Evolutionary conservation across 1,140 invertebrate species (phyloP), one percentile per base, ranked within the genome.

Genomic region (Bombus waltoni): DNA sequence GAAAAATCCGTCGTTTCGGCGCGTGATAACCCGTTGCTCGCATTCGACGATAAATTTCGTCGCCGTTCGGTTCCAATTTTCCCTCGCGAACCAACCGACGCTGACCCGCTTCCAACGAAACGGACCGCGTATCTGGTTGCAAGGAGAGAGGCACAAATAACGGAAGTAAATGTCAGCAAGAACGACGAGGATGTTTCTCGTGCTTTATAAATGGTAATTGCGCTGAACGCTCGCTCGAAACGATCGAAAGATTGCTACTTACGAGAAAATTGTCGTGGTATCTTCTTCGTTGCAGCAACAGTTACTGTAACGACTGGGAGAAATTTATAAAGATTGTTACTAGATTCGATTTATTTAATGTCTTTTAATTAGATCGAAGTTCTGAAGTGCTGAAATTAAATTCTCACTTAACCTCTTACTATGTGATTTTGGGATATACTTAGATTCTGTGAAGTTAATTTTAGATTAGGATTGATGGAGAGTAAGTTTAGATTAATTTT

Each of bases 11-110:
- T 86, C 42, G 62, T 76, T 77, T 83, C 89, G 25, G 38, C 74
- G 57, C 47, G 77, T 81, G 85, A 89, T 81, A 85, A 81, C 71
- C 44, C 68, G 65, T 79, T 68, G 77, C 62, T 89, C 85, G 81
- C 77, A 65, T 80, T 68, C 32, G 28, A 66, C 76, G 83, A 90
- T 90, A 90, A 89, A 83, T 90, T 90, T 75, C 66, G 35, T 35
- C 59, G 32, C 25, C n/a, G 44, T 73, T 86, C 35, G 72, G 47
- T 77, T 28, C 9, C 35, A n/a, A 13, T 38, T 42, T 76, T 68
- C 22, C 47, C 32, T 68, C 47, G 47, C 72, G 40, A 38, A 35
- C 66, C 28, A 76, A 70, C 59, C 42, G 13, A 32, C 74, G 8
- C 65, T 81, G 44, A 81, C 38, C 73, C 47, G 32, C 13, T 78